These are phyloP conservation scores for Cyprinella venusta DNA, from an alignment of 2,797 vertebrate species.

Conservation along the genomic window DNA sequence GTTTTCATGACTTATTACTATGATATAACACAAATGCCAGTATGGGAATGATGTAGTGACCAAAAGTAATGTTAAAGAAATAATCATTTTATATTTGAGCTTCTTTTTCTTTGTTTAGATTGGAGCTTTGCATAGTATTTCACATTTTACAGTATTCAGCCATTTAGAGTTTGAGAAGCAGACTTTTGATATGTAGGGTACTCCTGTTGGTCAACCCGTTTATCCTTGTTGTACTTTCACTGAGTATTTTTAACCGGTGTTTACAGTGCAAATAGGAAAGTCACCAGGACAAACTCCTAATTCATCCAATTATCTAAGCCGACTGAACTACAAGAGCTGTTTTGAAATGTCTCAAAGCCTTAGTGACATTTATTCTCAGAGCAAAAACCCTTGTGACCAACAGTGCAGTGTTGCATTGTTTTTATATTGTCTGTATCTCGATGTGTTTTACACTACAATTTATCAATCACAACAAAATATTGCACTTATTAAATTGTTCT, in stretches of 20 bases:
- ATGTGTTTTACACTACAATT: background rate
- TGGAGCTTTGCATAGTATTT: background rate
- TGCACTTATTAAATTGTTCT: background rate
- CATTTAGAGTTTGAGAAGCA: background rate
- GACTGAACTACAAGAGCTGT: constrained; percentile 43
- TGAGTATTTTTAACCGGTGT: constrained; percentile 54
- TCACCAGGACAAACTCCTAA: constrained; percentile 58
- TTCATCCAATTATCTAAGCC: constrained; percentile 55
- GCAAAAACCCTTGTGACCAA: background rate
- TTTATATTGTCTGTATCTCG: background rate
- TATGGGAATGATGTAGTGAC: background rate
- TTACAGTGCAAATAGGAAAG: constrained; percentile 60
- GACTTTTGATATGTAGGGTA: background rate
- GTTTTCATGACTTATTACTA: background rate
- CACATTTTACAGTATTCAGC: background rate
- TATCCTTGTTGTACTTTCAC: constrained; percentile 52
- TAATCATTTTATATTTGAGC: background rate
- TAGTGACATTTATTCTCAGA: constrained; percentile 1
- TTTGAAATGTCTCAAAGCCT: constrained; percentile 50
- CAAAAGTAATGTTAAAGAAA: background rate
- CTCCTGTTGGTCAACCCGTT: background rate
- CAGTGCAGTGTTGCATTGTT: background rate
- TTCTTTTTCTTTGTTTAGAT: background rate
- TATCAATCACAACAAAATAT: background rate
- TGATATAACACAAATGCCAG: no score